Evolutionary conservation across 2,797 vertebrate genomes (phyloP), one percentile per base, ranked within the genome.

Genomic region (Myiotriccus ornatus): DNA sequence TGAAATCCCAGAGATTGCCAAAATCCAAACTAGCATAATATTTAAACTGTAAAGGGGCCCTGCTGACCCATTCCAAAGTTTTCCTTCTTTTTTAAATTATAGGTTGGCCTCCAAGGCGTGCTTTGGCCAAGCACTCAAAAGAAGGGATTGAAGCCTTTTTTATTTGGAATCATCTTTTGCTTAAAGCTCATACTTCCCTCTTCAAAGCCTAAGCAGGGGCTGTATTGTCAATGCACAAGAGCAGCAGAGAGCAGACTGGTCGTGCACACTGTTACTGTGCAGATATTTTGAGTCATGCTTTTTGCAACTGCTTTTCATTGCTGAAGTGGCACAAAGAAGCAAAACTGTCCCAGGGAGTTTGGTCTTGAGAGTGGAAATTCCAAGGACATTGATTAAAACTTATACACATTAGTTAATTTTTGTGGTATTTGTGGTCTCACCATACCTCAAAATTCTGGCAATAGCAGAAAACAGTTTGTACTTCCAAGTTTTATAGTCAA

Each of bases 61-160:
- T 74, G 41, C 10, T 92, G 93, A 95, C 79, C 82, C 35, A 55
- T 94, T 96, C 68, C 77, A 87, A 63, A 63, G 30, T 89, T 95
- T 92, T 86, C 37, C 57, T 90, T 95, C 76, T 76, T 95, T 95
- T 97, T 95, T 73, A 90, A 96, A 96, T 95, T 95, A 95, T 87
- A 96, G 57, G 30, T 89, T 96, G 56, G 83, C 74, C 64, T 94
- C 68, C 75, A 62, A 87, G 77, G 57, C 19, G 0, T 93, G 87
- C 63, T 95, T 96, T 97, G 88, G 91, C 86, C 80, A 94, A 85
- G 30, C 13, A 80, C 83, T 90, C 37, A 70, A 76, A 84, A 87
- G 53, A 91, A 64, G 22, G 7, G 41, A 68, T 96, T 79, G 67
- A 92, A 95, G n/a, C 2, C 5, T 49, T 77, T 87, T 87, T 73